Conservation (phyloP, 2,888 invertebrate species). For the Willowsia nigromaculata region DNA sequence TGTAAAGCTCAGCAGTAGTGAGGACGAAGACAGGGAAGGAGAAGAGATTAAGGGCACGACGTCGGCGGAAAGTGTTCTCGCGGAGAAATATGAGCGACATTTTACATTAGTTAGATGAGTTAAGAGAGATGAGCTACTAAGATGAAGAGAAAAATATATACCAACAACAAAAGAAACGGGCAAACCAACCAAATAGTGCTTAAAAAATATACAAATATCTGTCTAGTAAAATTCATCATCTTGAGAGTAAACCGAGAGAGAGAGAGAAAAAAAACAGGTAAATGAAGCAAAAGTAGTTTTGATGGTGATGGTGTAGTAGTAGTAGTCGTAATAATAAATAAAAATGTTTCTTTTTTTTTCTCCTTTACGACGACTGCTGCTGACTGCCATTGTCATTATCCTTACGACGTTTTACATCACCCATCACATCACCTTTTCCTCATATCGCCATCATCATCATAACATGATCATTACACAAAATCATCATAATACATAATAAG, state of each 20-base stretch:
- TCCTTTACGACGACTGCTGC: background rate
- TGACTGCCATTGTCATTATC: slow-evolving; percentile 47
- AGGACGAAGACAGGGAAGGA: slow-evolving; percentile 21
- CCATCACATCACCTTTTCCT: slow-evolving; percentile 33
- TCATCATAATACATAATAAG: slow-evolving; percentile 56
- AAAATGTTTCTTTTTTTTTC: slow-evolving; percentile 44
- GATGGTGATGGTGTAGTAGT: background rate
- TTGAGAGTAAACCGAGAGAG: background rate
- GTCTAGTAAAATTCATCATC: slow-evolving; percentile 26
- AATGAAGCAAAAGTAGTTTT: slow-evolving; percentile 38
- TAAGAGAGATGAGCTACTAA: background rate
- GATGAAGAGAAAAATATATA: slow-evolving; percentile 7
- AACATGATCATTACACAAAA: slow-evolving; percentile 55
- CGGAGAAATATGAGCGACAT: slow-evolving; percentile 65
- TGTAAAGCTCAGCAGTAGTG: background rate
- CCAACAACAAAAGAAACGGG: slow-evolving; percentile 5
- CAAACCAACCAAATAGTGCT: background rate
- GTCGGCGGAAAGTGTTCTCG: slow-evolving; percentile 47
- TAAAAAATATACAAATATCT: slow-evolving; percentile 11
- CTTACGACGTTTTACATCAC: slow-evolving; percentile 41
- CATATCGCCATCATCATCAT: slow-evolving; percentile 40
- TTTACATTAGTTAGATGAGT: slow-evolving; percentile 56
- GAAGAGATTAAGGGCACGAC: slow-evolving; percentile 61
- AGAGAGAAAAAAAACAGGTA: slow-evolving; percentile 16
- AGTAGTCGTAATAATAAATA: slow-evolving; percentile 39